Conservation (phyloP, 2,888 invertebrate genomes). For the Phyllotreta striolata region DNA sequence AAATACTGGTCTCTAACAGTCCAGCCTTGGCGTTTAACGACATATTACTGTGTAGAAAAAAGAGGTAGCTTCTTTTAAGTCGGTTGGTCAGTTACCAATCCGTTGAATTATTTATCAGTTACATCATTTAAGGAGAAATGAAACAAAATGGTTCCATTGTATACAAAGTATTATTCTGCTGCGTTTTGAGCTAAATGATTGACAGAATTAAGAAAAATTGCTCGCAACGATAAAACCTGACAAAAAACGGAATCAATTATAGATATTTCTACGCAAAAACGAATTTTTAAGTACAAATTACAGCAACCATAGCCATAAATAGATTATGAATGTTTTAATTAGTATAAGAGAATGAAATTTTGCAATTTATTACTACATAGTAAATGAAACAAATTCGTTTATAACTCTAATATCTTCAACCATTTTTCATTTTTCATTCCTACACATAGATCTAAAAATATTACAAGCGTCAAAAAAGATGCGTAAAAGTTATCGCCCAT, state of each 20-base stretch:
- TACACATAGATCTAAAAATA: neutral
- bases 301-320: no score
- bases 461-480: neutral
- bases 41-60: conserved; percentile 43
- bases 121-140: conserved; percentile 51
- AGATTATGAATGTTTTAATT: no score
- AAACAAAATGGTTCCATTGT: conserved; percentile 53
- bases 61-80: conserved; percentile 52
- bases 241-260: conserved; percentile 7
- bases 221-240: neutral
- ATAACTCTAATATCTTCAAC: no score
- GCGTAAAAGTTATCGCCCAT: neutral
- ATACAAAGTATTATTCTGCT: conserved; percentile 35
- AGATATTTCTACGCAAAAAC: neutral
- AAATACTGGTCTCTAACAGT: conserved; percentile 15
- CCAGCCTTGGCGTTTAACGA: conserved; percentile 28
- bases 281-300: neutral
- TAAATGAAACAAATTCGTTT: no score
- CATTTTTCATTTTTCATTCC: no score
- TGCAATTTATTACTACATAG: no score
- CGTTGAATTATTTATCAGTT: conserved; percentile 60
- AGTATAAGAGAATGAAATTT: no score
- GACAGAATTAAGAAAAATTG: conserved; percentile 23
- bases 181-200: conserved; percentile 15
- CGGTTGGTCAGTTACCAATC: conserved; percentile 52